Conservation (phyloP, 2,888 invertebrate species). For the Drosophila quinaria region DNA sequence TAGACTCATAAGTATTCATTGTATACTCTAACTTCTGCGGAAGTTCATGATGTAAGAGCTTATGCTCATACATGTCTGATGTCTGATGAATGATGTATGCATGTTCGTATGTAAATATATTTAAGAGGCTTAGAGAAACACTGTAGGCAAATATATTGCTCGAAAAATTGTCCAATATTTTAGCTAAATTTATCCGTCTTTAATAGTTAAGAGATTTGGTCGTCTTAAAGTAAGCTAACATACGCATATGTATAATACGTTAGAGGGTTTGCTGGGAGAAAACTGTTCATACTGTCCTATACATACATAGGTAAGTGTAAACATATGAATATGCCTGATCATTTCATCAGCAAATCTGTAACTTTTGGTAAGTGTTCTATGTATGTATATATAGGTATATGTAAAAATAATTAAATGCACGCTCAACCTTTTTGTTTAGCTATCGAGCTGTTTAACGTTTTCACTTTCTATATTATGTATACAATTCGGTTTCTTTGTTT, state of each 20-base stretch:
- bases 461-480: constrained; percentile 54
- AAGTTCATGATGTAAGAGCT: constrained; percentile 19
- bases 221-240: constrained; percentile 59
- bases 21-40: constrained; percentile 11
- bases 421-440: constrained; percentile 73
- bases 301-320: constrained; percentile 7
- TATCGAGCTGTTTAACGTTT: constrained; percentile 31
- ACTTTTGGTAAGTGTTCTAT: constrained; percentile 26
- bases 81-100: constrained; percentile 4
- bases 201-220: constrained; percentile 59
- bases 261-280: constrained; percentile 42
- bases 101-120: constrained; percentile 38
- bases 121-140: constrained; percentile 74
- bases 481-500: constrained; percentile 31
- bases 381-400: constrained; percentile 30
- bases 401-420: constrained; percentile 72
- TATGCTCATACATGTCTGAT: neutral
- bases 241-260: constrained; percentile 41
- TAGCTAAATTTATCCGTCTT: constrained; percentile 50
- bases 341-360: constrained; percentile 42
- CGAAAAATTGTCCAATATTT: constrained; percentile 68
- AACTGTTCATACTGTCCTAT: constrained; percentile 18
- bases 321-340: neutral
- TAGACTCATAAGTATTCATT: constrained; percentile 18
- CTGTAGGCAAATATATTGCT: constrained; percentile 79